Percentiles rank a stretch among this genome's conserved stretches.
Conservation (phyloP, 2,113 vertebrate species). For the Progne subis region DNA sequence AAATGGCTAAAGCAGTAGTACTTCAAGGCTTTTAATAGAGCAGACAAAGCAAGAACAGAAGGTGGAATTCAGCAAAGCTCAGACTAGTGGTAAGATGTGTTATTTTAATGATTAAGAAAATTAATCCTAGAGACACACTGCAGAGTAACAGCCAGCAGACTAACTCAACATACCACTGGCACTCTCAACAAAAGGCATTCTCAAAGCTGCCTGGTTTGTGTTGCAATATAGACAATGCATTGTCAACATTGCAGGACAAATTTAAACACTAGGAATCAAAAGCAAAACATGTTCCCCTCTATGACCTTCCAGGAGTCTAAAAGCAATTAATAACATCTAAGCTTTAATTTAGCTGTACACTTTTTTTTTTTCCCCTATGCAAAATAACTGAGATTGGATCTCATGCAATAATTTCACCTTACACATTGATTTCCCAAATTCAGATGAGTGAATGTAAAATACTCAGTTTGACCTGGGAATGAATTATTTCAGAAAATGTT, state of each 20-base stretch:
- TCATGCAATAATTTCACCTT: neutral
- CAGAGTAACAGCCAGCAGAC: neutral
- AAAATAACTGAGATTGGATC: neutral
- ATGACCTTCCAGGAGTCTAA: neutral
- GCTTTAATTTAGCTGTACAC: neutral
- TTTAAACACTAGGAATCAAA: neutral
- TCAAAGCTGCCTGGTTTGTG: neutral
- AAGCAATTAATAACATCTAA: neutral
- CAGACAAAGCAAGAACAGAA: neutral
- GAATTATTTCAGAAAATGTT: neutral
- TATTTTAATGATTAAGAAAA: neutral
- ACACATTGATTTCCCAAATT: neutral
- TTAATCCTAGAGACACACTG: neutral
- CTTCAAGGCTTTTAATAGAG: neutral
- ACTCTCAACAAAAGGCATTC: neutral
- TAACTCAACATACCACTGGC: neutral
- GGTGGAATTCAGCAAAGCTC: neutral
- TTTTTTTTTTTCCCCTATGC: neutral
- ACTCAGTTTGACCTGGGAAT: neutral
- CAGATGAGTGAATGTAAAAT: neutral
- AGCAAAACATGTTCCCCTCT: neutral
- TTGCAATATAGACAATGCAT: neutral
- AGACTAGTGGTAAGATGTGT: neutral
- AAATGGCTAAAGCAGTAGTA: neutral
- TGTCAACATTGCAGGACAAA: neutral